A percentile compares a stretch with the other conserved stretches of the same genome.
Conservation (phyloP, 2,888 invertebrate species). For the Pandemis corylana region DNA sequence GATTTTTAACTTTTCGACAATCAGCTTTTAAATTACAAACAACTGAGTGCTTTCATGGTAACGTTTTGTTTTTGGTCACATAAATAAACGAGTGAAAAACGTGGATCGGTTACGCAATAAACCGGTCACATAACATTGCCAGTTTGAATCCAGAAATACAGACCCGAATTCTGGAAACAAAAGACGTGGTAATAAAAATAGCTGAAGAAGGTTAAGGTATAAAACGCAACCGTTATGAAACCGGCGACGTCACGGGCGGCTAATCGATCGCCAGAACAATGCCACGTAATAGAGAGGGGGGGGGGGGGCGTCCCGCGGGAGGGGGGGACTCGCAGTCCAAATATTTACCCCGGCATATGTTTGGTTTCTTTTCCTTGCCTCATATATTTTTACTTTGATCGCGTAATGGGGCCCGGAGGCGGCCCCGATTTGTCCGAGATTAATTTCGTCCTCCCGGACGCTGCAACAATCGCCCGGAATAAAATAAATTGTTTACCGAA, state of each 20-base stretch:
- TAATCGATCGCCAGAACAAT: slow-evolving; percentile 82
- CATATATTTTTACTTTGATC: slow-evolving; percentile 84
- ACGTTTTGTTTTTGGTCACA: background rate
- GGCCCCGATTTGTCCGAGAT: slow-evolving; percentile 77
- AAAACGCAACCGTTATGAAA: slow-evolving; percentile 64
- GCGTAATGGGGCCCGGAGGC: slow-evolving; percentile 77
- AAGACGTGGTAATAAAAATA: slow-evolving; percentile 41
- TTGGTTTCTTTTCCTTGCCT: slow-evolving; percentile 83
- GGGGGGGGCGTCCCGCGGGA: slow-evolving; percentile 54
- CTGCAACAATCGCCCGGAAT: slow-evolving; percentile 54
- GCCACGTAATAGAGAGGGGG: slow-evolving; percentile 72
- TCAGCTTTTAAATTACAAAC: too few species aligned
- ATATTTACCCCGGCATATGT: slow-evolving; percentile 82
- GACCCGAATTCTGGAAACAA: background rate
- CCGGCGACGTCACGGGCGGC: slow-evolving; percentile 69
- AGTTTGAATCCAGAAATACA: background rate
- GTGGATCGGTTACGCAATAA: background rate
- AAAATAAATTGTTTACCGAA: slow-evolving; percentile 57
- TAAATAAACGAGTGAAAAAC: background rate
- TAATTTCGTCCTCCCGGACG: slow-evolving; percentile 68
- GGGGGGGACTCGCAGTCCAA: slow-evolving; percentile 68
- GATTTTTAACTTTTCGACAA: too few species aligned
- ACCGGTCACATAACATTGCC: background rate
- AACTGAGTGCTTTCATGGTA: background rate
- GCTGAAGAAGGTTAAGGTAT: slow-evolving; percentile 49